Conservation (phyloP, 2,888 invertebrate genomes). For the Pristionchus entomophagus region DNA sequence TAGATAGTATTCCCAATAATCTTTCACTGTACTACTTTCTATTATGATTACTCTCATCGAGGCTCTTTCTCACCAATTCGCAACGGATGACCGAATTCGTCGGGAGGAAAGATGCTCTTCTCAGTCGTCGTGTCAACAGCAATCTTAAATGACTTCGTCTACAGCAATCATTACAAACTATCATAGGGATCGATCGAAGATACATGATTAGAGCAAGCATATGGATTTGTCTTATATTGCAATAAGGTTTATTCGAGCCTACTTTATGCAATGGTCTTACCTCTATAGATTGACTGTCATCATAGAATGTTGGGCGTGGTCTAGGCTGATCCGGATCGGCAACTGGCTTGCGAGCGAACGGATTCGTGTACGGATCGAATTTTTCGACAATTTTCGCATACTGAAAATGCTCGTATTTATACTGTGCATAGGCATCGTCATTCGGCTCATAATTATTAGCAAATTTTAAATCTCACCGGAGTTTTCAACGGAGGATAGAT, state of each 20-base stretch:
- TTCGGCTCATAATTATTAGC: too few species aligned
- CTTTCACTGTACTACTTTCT: too few species aligned
- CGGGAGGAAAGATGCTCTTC: not conserved
- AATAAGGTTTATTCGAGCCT: too few species aligned
- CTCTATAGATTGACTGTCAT: not conserved
- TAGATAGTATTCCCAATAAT: too few species aligned
- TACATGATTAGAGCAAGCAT: too few species aligned
- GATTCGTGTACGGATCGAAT: conserved; percentile 37
- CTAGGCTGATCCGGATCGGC: not conserved
- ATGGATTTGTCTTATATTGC: not conserved
- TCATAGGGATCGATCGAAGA: too few species aligned
- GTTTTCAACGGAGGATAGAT: conserved; percentile 8
- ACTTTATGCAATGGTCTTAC: not conserved
- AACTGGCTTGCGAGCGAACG: conserved; percentile 7
- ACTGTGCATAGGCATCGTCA: too few species aligned
- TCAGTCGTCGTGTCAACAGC: not conserved
- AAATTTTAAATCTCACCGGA: not conserved
- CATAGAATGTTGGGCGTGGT: conserved; percentile 25
- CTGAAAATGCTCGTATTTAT: too few species aligned
- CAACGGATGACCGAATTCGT: conserved; percentile 16
- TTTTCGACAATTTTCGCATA: not conserved
- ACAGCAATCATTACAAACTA: not conserved
- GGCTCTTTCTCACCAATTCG: not conserved
- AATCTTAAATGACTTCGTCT: too few species aligned
- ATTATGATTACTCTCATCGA: not conserved